Evolutionary conservation across 2,113 vertebrate species (phyloP), one percentile per base, ranked within the genome.

Genomic region (Trinectes maculatus): DNA sequence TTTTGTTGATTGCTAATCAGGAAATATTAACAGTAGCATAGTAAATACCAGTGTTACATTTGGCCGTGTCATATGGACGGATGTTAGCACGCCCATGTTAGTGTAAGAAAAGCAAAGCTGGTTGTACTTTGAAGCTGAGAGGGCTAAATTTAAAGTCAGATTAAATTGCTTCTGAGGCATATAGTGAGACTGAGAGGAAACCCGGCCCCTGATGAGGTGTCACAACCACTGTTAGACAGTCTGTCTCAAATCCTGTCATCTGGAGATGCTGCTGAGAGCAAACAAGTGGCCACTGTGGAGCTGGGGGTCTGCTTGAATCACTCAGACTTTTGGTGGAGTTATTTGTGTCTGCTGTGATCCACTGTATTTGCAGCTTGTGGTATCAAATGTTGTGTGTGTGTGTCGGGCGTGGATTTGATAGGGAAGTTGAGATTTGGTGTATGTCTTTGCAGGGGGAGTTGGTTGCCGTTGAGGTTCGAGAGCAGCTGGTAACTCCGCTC

Each of bases 401-500:
- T 66, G 65, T 79, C 46, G 44, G 55, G 61, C 69, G 66, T 49
- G 75, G 85, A 85, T 83, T 84, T 85, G 76, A 79, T 78, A 63
- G 74, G 82, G 80, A 87, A 80, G 69, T 71, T 81, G 77, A 84
- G 78, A 83, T 80, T 85, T 75, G 69, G 58, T 72, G 59, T 60
- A 56, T 64, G 77, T 75, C 66, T 86, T 64, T 78, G 75, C 70
- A 43, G 61, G 70, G 82, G 65, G 73, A 68, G 60, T 73, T 65
- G 61, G 72, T 74, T 0, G 36, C 47, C 16, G 55, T 71, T 87
- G 89, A 89, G 71, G 60, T 77, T 48, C 28, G 70, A 78, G 69
- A 87, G 86, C 89, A 92, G 88, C 88, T 91, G 90, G 82, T 82
- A 68, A 52, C 77, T 54, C 31, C 79, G 77, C 67, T 79, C 72